A percentile compares a stretch with the other conserved stretches of the same genome.
Evolutionary conservation across 2,888 invertebrate genomes (phyloP).

Genomic region (Acleris sparsana): DNA sequence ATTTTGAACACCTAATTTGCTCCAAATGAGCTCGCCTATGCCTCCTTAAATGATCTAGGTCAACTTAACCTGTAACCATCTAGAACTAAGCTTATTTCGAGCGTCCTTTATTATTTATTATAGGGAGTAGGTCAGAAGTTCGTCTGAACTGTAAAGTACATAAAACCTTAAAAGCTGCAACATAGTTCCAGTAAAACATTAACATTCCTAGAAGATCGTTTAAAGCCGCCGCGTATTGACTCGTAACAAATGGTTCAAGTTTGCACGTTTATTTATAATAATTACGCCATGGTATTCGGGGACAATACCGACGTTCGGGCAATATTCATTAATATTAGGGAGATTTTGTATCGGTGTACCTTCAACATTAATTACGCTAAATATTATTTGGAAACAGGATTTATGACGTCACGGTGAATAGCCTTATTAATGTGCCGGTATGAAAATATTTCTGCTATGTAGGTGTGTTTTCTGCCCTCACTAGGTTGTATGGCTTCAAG

Average conservation of each 20-base stretch:
- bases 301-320: slow-evolving; percentile 61
- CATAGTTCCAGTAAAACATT: slow-evolving; percentile 14
- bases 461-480: neutral
- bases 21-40: too few species aligned
- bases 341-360: slow-evolving; percentile 35
- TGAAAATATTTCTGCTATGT: slow-evolving; percentile 26
- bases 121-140: neutral
- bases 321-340: slow-evolving; percentile 46
- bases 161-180: neutral
- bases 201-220: slow-evolving; percentile 39
- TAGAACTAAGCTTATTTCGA: too few species aligned
- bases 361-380: slow-evolving; percentile 31
- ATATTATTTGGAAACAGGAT: slow-evolving; percentile 33
- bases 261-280: slow-evolving; percentile 70
- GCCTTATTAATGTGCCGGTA: slow-evolving; percentile 12
- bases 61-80: too few species aligned
- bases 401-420: slow-evolving; percentile 32
- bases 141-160: neutral
- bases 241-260: slow-evolving; percentile 56
- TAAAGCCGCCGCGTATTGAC: slow-evolving; percentile 52
- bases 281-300: slow-evolving; percentile 65
- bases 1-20: too few species aligned
- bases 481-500: slow-evolving; percentile 3
- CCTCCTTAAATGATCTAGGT: too few species aligned
- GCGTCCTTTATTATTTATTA: too few species aligned